These are phyloP conservation scores for Phortica variegata DNA, from an alignment of 1,140 invertebrate genomes.

Conservation along the genomic window DNA sequence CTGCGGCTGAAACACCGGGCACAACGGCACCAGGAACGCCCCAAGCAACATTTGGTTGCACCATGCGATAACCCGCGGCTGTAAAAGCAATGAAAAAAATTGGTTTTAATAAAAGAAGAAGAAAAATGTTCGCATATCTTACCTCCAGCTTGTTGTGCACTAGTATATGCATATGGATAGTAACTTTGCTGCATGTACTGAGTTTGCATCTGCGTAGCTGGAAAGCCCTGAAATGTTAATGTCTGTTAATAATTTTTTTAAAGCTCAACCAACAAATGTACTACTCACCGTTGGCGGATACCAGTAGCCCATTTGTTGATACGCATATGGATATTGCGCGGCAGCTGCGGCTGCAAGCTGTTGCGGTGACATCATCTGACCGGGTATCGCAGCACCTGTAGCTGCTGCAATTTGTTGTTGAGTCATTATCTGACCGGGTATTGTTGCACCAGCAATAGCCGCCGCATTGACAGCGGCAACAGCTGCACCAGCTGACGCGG, in stretches of 20 bases:
- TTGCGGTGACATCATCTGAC: constrained; percentile 48
- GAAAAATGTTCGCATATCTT: background rate
- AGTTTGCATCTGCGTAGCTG: constrained; percentile 62
- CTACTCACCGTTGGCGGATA: constrained; percentile 63
- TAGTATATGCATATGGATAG: constrained; percentile 59
- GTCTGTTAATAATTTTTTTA: background rate
- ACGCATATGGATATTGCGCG: constrained; percentile 67
- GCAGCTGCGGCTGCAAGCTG: constrained; percentile 53
- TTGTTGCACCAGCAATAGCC: constrained; percentile 38
- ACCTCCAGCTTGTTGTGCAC: constrained; percentile 55
- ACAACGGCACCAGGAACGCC: constrained; percentile 61
- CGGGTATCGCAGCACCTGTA: constrained; percentile 45
- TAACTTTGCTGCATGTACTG: constrained; percentile 70
- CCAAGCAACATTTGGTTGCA: constrained; percentile 60
- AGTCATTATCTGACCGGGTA: constrained; percentile 46
- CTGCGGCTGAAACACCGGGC: constrained; percentile 59
- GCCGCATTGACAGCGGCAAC: constrained; percentile 45
- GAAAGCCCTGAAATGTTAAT: constrained; percentile 40
- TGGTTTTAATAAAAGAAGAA: constrained; percentile 9
- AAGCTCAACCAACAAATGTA: constrained; percentile 1
- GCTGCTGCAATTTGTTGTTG: constrained; percentile 47
- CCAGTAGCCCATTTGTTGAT: constrained; percentile 80
- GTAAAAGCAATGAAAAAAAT: constrained; percentile 19
- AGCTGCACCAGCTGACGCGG: constrained; percentile 42
- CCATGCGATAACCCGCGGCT: constrained; percentile 58